These are phyloP conservation scores for Temnothorax curvispinosus DNA, from an alignment of 1,140 invertebrate species.

Conservation along the genomic window DNA sequence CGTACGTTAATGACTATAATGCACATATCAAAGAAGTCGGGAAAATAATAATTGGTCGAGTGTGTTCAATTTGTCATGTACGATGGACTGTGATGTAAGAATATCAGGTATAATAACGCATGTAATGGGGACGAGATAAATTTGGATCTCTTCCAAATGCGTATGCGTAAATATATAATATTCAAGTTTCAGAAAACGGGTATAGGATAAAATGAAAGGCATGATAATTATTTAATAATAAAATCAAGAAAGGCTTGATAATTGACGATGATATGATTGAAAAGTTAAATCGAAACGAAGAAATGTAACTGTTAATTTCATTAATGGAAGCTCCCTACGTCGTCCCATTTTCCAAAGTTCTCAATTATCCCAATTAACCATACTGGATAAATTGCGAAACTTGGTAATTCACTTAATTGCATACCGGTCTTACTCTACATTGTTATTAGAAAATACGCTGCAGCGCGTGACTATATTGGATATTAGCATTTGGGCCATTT, in stretches of 20 bases:
- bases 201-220: background rate
- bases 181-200: background rate
- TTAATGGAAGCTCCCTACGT: background rate
- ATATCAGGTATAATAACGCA: background rate
- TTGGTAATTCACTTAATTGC: slow-evolving; percentile 29
- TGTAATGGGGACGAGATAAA: slow-evolving; percentile 11
- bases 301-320: slow-evolving; percentile 25
- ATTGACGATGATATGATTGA: background rate
- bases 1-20: background rate
- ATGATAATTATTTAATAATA: background rate
- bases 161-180: background rate
- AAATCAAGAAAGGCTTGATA: background rate
- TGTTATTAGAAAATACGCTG: slow-evolving; percentile 35
- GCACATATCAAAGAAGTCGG: background rate
- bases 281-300: background rate
- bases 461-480: slow-evolving; percentile 19
- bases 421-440: background rate
- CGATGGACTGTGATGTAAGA: background rate
- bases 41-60: background rate
- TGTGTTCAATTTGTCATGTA: background rate
- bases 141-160: background rate
- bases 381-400: slow-evolving; percentile 43
- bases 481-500: slow-evolving; percentile 49
- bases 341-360: background rate
- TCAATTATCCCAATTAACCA: slow-evolving; percentile 32